Evolutionary conservation across 2,797 vertebrate species (phyloP), one percentile per base, ranked within the genome.

Genomic region (Tokudaia tokunoshimensis): DNA sequence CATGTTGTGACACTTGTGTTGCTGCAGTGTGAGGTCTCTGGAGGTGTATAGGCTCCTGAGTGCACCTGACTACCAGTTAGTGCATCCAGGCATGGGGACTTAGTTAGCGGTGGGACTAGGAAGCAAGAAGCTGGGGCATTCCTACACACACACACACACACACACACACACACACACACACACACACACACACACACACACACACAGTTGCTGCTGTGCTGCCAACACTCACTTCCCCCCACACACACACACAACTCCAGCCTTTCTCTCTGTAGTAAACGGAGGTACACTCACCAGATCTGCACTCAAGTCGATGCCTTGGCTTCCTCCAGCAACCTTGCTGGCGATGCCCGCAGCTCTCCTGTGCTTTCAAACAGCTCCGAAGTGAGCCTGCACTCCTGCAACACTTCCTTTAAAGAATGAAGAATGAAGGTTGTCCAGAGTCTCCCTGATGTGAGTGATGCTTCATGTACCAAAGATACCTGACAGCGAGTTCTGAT

Each of bases 161-260:
- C 20, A 17, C 17, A 1, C 0, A 0, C 44, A 11, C 20, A 17
- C 17, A 1, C 0, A n/a, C n/a, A 0, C 44, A 11, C 20, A 17
- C 17, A 1, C 0, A 0, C 13, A 1, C 0, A 0, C 44, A 9
- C 20, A 14, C 13, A 1, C 0, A 0, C 44, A 0, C 44, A 11
- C 20, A 17, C 17, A 1, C 0, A 0, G 92, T 41, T 24, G 14
- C 37, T 14, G 24, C 29, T 34, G 0, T 2, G 14, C 55, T 19
- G 2, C 4, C 80, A 61, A 26, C 0, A 4, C 34, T 26, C 26
- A 10, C 7, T 31, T 1, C 0, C 13, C 65, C 37, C 52, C 5
- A 24, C 44, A n/a, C n/a, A n/a, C 44, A 70, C 44, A 20, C 44
- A 63, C n/a, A n/a, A 6, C 79, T 19, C 22, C 44, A 57, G 47